Evolutionary conservation across 2,797 vertebrate species (phyloP).

Genomic region (Alauda arvensis): DNA sequence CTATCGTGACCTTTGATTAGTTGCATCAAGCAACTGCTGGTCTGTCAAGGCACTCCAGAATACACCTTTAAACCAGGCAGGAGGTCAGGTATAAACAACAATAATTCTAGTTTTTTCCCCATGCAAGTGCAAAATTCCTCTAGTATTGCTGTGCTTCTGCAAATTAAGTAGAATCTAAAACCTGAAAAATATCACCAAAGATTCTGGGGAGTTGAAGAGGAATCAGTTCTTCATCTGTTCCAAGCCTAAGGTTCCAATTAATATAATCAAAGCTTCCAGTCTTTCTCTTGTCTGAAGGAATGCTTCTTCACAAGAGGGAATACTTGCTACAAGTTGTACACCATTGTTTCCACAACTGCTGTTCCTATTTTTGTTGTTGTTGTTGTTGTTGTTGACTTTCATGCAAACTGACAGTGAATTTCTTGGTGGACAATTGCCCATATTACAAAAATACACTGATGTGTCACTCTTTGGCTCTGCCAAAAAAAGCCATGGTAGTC

Average conservation of each 20-base stretch:
- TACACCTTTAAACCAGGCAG: background rate
- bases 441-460: conserved; percentile 20
- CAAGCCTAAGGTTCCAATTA: background rate
- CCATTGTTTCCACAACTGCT: background rate
- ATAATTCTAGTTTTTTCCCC: accelerated
- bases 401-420: conserved; percentile 2
- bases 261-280: background rate
- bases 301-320: background rate
- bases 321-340: background rate
- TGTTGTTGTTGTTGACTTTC: background rate
- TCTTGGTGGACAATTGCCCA: conserved; percentile 17
- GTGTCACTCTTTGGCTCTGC: conserved; percentile 3
- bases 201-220: background rate
- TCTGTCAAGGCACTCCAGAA: background rate
- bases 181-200: background rate
- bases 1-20: conserved; percentile 28
- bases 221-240: background rate
- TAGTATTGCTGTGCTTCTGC: background rate
- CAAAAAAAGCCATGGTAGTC: background rate
- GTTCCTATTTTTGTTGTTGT: background rate
- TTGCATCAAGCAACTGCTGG: background rate
- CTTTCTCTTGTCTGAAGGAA: background rate
- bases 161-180: background rate
- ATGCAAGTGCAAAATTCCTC: background rate
- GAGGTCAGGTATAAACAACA: background rate